These are phyloP conservation scores for Podilymbus podiceps DNA, from an alignment of 2,113 vertebrate species.

Conservation along the genomic window DNA sequence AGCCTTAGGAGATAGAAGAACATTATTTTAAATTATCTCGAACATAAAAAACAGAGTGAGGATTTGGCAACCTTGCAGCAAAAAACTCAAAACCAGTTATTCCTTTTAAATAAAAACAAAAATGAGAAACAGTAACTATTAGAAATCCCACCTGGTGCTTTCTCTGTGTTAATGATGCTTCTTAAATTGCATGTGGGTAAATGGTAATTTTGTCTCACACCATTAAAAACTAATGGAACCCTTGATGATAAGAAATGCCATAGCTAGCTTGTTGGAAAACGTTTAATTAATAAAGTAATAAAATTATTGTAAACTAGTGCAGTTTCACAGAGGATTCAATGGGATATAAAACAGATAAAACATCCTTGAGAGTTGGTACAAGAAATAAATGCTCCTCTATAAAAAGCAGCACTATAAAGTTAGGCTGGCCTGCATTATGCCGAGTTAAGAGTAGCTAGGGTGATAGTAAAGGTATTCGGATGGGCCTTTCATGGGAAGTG, in stretches of 20 bases:
- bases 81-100: conserved; percentile 73
- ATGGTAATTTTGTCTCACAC: conserved; percentile 87
- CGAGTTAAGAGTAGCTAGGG: conserved; percentile 53
- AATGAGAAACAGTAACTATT: conserved; percentile 85
- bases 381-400: conserved; percentile 76
- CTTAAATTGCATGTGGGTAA: conserved; percentile 86
- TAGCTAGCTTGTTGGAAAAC: conserved; percentile 87
- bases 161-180: conserved; percentile 84
- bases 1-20: conserved; percentile 68
- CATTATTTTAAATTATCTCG: conserved; percentile 74
- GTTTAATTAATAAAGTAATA: conserved; percentile 90
- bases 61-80: conserved; percentile 67
- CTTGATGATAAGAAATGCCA: conserved; percentile 87
- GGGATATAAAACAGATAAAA: conserved; percentile 84
- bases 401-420: conserved; percentile 68
- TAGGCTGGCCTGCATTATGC: conserved; percentile 19
- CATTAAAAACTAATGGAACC: conserved; percentile 91
- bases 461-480: conserved; percentile 35
- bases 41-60: conserved; percentile 66
- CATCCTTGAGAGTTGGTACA: conserved; percentile 74
- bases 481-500: not conserved
- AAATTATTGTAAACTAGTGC: conserved; percentile 89
- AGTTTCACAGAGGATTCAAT: conserved; percentile 82
- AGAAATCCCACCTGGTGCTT: conserved; percentile 87
- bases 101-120: conserved; percentile 86